A percentile compares a stretch with the other conserved stretches of the same genome.
These are phyloP conservation scores for Rhadina sibilatrix DNA, from an alignment of 2,113 vertebrate genomes.

Conservation along the genomic window DNA sequence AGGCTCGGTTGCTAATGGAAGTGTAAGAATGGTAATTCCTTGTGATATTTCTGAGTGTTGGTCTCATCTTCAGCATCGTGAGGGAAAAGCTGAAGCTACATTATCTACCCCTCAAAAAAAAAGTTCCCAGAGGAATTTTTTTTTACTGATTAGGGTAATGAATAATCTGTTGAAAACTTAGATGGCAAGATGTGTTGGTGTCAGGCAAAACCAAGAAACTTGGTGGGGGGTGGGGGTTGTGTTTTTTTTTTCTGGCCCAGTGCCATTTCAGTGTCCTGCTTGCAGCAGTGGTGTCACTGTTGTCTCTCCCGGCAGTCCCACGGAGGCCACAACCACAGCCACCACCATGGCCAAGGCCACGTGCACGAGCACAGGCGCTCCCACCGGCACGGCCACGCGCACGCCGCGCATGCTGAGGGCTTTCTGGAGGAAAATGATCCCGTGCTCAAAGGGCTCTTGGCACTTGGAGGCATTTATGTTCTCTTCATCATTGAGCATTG, in stretches of 20 bases:
- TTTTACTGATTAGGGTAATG: neutral
- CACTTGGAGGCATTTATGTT: slow-evolving; percentile 92
- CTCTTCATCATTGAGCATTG: slow-evolving; percentile 98
- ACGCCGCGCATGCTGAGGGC: slow-evolving; percentile 8
- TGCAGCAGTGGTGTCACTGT: neutral
- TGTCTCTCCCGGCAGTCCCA: slow-evolving; percentile 79
- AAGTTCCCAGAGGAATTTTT: neutral
- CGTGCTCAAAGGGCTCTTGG: slow-evolving; percentile 93
- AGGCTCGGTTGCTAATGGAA: neutral
- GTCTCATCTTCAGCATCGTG: neutral
- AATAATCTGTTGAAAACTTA: neutral
- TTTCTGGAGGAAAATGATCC: slow-evolving; percentile 84
- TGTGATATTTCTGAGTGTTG: neutral
- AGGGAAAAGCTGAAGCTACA: neutral
- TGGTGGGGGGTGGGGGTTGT: too few species aligned
- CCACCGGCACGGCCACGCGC: slow-evolving; percentile 66
- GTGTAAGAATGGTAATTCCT: neutral
- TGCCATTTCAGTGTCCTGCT: neutral
- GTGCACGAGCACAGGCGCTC: slow-evolving; percentile 58
- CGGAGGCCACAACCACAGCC: slow-evolving; percentile 85
- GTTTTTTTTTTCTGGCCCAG: fast-evolving
- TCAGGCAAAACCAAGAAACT: too few species aligned
- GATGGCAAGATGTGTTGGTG: neutral
- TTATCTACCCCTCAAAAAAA: neutral
- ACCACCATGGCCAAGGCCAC: slow-evolving; percentile 53